These are phyloP conservation scores for Drosophila burlai DNA, from an alignment of 1,140 invertebrate species.

Conservation along the genomic window DNA sequence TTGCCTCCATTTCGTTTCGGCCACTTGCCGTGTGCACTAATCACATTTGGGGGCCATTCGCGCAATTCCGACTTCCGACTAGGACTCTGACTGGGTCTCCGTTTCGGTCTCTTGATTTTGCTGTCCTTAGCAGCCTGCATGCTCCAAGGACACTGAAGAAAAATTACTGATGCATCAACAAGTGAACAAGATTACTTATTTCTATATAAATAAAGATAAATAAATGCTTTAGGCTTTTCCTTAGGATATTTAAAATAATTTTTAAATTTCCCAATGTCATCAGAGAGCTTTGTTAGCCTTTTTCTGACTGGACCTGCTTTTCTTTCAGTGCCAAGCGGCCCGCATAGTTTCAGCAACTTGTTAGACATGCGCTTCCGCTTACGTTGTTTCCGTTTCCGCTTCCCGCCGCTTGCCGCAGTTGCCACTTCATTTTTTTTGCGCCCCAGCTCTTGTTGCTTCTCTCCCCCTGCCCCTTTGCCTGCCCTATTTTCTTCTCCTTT, in stretches of 20 bases:
- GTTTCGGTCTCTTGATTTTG: conserved; percentile 2
- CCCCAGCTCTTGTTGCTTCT: conserved; percentile 11
- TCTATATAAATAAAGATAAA: too few relatives aligned
- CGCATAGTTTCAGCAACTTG: conserved; percentile 70
- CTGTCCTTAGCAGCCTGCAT: background rate
- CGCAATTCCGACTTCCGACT: conserved; percentile 23
- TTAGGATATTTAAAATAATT: background rate
- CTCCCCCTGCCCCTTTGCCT: background rate
- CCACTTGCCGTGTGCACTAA: conserved; percentile 52
- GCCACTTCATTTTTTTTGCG: conserved; percentile 57
- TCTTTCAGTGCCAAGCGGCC: conserved; percentile 6
- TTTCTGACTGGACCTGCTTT: background rate
- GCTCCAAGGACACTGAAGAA: background rate
- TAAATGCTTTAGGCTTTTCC: too few relatives aligned
- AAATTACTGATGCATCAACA: background rate
- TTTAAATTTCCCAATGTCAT: background rate
- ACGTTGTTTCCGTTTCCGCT: conserved; percentile 77
- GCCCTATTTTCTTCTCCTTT: conserved; percentile 18
- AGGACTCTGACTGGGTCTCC: background rate
- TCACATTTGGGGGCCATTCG: conserved; percentile 56
- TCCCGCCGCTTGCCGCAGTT: conserved; percentile 50
- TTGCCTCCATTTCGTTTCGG: conserved; percentile 20
- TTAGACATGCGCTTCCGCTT: conserved; percentile 79
- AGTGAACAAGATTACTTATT: background rate
- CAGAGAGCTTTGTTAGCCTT: background rate